Evolutionary conservation across 2,113 vertebrate genomes (phyloP), one percentile per base, ranked within the genome.

Genomic region (Stigmatopora argus): DNA sequence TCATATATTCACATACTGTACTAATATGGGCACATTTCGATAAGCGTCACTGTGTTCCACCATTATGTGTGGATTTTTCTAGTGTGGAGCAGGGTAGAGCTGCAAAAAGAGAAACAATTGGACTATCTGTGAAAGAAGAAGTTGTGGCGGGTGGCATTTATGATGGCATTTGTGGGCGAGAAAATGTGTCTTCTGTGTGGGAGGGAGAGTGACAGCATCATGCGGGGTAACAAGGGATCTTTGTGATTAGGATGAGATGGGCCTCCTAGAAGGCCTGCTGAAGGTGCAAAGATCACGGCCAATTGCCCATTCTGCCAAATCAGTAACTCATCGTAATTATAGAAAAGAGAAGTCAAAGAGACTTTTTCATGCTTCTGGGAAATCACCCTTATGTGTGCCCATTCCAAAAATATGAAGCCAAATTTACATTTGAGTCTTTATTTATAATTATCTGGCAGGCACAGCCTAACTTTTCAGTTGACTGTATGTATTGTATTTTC

Each of bases 131-230:
- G 59, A 64, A 3, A 17, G 60, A 14, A 65, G 34, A 74, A 45
- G 47, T 80, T 77, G 74, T 78, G 81, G 86, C 75, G 77, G 51
- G 47, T 81, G 80, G 74, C 80, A 83, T 88, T 79, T 69, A 56
- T 70, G 68, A 78, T 59, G 0, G 47, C 12, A 2, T 15, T 35
- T 21, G 82, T 77, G 84, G 73, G 78, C 65, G 70, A 72, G 66
- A 69, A 77, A 75, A 41, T 6, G 51, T 83, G 64, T 2, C 21
- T 35, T 66, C 2, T 45, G 65, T 75, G 78, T 70, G 72, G 67
- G 73, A 78, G 64, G 69, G 51, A 76, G 72, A 74, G 45, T 61
- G 38, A 46, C 11, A 17, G 60, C 21, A 70, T 72, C 59, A 9
- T 2, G 1, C 51, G 1, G 0, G 4, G 64, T 60, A 75, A 89